These are phyloP conservation scores for Ambastaia sidthimunki DNA, from an alignment of 2,797 vertebrate species.

Conservation along the genomic window DNA sequence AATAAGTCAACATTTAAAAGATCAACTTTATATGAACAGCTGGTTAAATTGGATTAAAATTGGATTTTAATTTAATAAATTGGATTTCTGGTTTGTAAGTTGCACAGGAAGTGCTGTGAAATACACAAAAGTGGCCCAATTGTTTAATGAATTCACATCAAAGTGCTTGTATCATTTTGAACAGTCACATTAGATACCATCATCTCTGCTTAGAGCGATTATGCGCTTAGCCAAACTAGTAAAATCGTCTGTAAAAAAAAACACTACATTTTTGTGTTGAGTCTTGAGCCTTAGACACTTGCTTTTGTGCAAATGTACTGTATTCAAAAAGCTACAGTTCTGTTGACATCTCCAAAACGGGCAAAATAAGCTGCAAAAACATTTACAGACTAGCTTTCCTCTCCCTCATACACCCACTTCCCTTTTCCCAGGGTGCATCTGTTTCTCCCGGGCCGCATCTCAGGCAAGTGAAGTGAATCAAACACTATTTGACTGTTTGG, in stretches of 20 bases:
- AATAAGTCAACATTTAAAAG: too few species aligned
- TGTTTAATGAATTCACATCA: neutral
- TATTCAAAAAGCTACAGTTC: neutral
- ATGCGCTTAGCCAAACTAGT: neutral
- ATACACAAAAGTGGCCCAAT: neutral
- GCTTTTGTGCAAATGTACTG: conserved; percentile 20
- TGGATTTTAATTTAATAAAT: neutral
- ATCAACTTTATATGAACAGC: too few species aligned
- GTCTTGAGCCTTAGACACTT: neutral
- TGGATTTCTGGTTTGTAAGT: neutral
- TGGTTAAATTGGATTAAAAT: neutral
- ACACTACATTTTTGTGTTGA: neutral
- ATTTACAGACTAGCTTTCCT: conserved; percentile 39
- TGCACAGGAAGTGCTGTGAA: neutral
- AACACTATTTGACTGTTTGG: conserved; percentile 67
- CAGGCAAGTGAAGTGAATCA: conserved; percentile 67
- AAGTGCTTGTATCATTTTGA: neutral
- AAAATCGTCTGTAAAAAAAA: conserved; percentile 1
- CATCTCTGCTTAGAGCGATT: neutral
- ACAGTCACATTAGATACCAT: conserved; percentile 1
- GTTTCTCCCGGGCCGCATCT: conserved; percentile 61
- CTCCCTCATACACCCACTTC: conserved; percentile 18
- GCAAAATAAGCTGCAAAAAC: conserved; percentile 12
- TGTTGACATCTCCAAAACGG: neutral
- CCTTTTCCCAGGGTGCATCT: conserved; percentile 65